Base-by-base conservation (phyloP, 2,113 vertebrate genomes). In the Microtus richardsoni region DNA sequence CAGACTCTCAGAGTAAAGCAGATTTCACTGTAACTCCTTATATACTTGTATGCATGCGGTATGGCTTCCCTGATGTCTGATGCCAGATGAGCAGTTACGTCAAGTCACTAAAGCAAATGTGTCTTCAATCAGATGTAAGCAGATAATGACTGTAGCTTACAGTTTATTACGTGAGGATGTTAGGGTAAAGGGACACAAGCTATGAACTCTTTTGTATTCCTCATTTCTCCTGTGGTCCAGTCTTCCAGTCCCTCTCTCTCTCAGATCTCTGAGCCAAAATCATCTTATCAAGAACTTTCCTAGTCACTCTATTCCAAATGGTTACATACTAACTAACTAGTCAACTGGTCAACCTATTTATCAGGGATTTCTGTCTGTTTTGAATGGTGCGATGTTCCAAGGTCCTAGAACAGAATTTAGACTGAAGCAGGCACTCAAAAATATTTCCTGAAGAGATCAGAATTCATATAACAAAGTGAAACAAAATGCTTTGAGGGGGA, bases 101-200 rank as follows among this genome's bases (percentile, higher is more conserved):
- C 26, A 87, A 84, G 82, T 36, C 28, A 4, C 41, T 47, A 85
- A 64, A 79, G 13, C 16, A 80, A 52, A 54, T 26, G 7, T 75
- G 9, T 58, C n/a, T 47, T 39, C 93, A 94, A 49, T 84, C 90
- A 96, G 89, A 93, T 93, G 91, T 44, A 49, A 96, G 96, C 88
- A 89, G 91, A 80, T 80, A 82, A 94, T 64, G 71, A 92, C 85
- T 96, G 60, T 96, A 75, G 49, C 80, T 71, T 87, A 68, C 36
- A 64, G 33, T 62, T 28, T 77, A 9, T 3, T 0, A 54, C 44
- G 26, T 36, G 93, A 82, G 49, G 19, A 1, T 33, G 64, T 52
- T 7, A 41, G 62, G 17, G 5, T 3, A 49, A n/a, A 30, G 26
- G 14, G 5, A 28, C 1, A 33, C 36, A 82, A 26, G 30, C 30